Base-by-base conservation (phyloP, 2,888 invertebrate genomes). In the Aethes cnicana region DNA sequence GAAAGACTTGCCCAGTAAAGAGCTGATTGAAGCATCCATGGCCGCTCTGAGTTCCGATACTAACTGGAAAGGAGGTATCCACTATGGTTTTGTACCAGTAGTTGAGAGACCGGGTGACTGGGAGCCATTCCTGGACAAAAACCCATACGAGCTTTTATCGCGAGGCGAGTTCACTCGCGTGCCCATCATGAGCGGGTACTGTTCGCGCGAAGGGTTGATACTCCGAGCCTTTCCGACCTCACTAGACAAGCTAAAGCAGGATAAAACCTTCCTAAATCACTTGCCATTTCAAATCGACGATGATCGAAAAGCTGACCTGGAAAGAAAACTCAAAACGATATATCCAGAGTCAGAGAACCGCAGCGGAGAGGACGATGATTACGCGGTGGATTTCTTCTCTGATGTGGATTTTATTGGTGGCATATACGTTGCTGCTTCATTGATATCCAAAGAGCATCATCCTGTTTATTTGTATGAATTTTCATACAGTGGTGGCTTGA, bases 381-480 rank as follows among this genome's bases (percentile, higher is more conserved):
- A 76, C 59, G 78, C 90, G 0, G 69, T 88, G 7, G 84, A 91
- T 56, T 78, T 91, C 37, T 77, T 91, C 32, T 79, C 84, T 3
- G 92, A 93, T 57, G 79, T 82, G 0, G 82, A 84, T 58, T 90
- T 91, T 54, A 58, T 80, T 1, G 78, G 82, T 4, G 86, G 88
- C 0, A 64, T 81, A 21, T 76, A 77, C 53, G 70, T 77, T 4
- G 66, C 84, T n/a, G 69, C 81, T 1, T 67, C 62, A 30, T 59
- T 82, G 17, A 80, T 84, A 26, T 71, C 81, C 1, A 81, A 81
- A 55, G 63, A 74, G 21, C 78, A 69, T 37, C 65, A 87, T 1
- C 85, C 91, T 0, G 82, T 91, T 0, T 93, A 90, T 61, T 86
- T 92, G 5, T 93, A 92, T 58, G 86, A 90, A 47, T 92, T 92